phyloP scores from a whole-genome alignment of 2,113 vertebrate species.

The Salvator merianae region DNA sequence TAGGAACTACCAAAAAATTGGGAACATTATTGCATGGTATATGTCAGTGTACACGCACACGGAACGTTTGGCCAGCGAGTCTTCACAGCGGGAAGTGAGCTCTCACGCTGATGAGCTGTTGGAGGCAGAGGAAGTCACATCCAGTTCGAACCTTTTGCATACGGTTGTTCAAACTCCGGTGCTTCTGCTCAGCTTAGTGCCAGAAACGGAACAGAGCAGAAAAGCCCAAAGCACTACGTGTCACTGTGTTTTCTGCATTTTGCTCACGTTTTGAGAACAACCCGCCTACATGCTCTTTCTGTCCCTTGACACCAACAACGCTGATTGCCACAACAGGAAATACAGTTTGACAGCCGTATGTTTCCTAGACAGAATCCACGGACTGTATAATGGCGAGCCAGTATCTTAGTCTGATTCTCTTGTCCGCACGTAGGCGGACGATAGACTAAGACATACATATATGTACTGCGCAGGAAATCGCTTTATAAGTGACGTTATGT shows the following conservation, averaged over 20 bases:
- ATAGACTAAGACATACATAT: not conserved
- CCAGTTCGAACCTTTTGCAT: not conserved
- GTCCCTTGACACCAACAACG: conserved; percentile 63
- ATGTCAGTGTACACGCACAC: not conserved
- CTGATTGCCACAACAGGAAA: conserved; percentile 76
- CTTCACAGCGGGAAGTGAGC: not conserved
- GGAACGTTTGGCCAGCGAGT: not conserved
- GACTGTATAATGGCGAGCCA: conserved; percentile 47
- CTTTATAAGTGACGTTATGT: not conserved
- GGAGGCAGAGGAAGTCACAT: no score
- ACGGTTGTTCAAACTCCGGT: not conserved
- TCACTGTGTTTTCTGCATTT: not conserved
- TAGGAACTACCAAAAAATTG: no score
- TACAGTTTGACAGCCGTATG: conserved; percentile 74
- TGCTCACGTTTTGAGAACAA: conserved; percentile 48
- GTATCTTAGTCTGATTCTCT: conserved; percentile 7
- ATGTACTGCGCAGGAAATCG: not conserved
- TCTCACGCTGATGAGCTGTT: not conserved
- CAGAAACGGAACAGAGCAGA: not conserved
- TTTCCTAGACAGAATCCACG: conserved; percentile 61
- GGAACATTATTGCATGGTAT: not conserved
- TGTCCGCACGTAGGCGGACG: not conserved
- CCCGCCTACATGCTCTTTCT: conserved; percentile 54
- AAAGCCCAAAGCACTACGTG: not conserved
- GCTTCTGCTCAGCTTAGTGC: not conserved